Conservation (phyloP, 2,888 invertebrate species). For the Polydrusus tereticollis region DNA sequence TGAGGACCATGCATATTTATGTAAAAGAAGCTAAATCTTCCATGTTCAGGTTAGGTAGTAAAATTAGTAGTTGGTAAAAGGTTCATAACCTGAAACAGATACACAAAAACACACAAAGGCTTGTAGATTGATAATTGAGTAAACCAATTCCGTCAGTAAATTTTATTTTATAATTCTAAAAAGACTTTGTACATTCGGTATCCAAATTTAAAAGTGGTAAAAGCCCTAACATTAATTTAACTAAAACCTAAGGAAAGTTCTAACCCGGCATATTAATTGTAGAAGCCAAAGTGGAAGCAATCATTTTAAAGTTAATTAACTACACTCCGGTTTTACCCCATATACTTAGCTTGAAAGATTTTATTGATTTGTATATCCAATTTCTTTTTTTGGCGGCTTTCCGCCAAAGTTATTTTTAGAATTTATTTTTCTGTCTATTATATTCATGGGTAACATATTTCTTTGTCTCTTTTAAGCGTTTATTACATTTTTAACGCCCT, state of each 20-base stretch:
- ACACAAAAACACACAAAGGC: too few relatives aligned
- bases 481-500: constrained; percentile 42
- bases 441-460: constrained; percentile 45
- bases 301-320: constrained; percentile 15
- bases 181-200: background rate
- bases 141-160: too few relatives aligned
- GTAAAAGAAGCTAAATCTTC: too few relatives aligned
- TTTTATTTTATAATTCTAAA: background rate
- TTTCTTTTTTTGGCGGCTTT: constrained; percentile 29
- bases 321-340: background rate
- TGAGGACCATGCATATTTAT: too few relatives aligned
- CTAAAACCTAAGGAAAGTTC: constrained; percentile 30
- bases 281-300: constrained; percentile 7
- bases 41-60: too few relatives aligned
- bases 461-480: constrained; percentile 42
- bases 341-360: constrained; percentile 13
- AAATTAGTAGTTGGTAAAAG: too few relatives aligned
- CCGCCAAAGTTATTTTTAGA: constrained; percentile 29
- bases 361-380: constrained; percentile 43
- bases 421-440: constrained; percentile 43
- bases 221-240: constrained; percentile 21
- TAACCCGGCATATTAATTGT: constrained; percentile 31
- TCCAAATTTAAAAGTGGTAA: constrained; percentile 1
- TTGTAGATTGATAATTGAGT: too few relatives aligned
- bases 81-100: too few relatives aligned